These are phyloP conservation scores for Plebejus argus DNA, from an alignment of 2,888 invertebrate species.

Conservation along the genomic window DNA sequence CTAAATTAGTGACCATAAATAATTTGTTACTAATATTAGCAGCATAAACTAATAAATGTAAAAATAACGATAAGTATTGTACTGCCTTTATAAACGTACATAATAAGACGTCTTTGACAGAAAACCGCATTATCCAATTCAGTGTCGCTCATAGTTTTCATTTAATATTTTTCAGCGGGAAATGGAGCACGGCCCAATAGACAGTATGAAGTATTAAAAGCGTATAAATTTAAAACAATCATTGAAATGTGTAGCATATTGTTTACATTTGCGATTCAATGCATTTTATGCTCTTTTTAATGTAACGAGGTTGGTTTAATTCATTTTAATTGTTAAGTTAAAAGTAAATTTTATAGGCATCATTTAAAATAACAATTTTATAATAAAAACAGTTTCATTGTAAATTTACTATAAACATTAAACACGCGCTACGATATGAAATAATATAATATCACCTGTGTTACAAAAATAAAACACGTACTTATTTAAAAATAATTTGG, in stretches of 20 bases:
- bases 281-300: background rate
- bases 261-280: background rate
- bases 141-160: slow-evolving; percentile 19
- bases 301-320: background rate
- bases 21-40: too few species aligned
- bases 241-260: slow-evolving; percentile 7
- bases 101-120: background rate
- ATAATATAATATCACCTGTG: too few species aligned
- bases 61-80: too few species aligned
- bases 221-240: slow-evolving; percentile 22
- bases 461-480: too few species aligned
- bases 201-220: slow-evolving; percentile 22
- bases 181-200: slow-evolving; percentile 13
- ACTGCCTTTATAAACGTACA: background rate
- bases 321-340: background rate
- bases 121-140: background rate
- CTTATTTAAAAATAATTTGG: too few species aligned
- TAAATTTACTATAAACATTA: too few species aligned
- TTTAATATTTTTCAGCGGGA: slow-evolving; percentile 27
- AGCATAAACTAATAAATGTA: too few species aligned
- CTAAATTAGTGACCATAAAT: too few species aligned
- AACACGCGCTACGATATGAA: too few species aligned
- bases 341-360: background rate
- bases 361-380: too few species aligned
- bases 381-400: too few species aligned